Evolutionary conservation across 2,888 invertebrate species (phyloP).

Genomic region (Andrena trimmerana): DNA sequence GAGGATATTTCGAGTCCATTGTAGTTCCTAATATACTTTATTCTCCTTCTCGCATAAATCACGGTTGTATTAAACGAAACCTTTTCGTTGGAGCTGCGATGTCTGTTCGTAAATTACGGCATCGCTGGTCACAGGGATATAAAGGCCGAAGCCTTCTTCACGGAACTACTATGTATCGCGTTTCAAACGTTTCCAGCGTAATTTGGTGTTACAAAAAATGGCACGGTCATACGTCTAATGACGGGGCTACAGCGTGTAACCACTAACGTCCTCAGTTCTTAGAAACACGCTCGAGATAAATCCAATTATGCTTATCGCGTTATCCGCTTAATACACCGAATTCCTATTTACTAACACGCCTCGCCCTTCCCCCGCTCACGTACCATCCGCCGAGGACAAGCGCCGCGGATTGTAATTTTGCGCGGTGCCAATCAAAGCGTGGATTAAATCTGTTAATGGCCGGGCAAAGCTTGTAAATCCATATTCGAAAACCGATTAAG

Average conservation of each 20-base stretch:
- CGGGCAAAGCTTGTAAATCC: slow-evolving; percentile 69
- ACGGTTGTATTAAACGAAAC: background rate
- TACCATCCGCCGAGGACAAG: slow-evolving; percentile 49
- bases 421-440: slow-evolving; percentile 62
- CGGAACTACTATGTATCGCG: background rate
- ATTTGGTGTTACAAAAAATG: slow-evolving; percentile 3
- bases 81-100: slow-evolving; percentile 7
- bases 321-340: slow-evolving; percentile 50
- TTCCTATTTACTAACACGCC: slow-evolving; percentile 50
- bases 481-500: slow-evolving; percentile 69
- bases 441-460: slow-evolving; percentile 71
- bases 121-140: background rate
- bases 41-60: background rate
- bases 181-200: slow-evolving; percentile 8
- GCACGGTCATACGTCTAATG: background rate
- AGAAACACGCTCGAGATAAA: slow-evolving; percentile 46
- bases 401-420: slow-evolving; percentile 64
- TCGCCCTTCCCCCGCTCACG: background rate
- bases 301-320: slow-evolving; percentile 50
- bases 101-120: slow-evolving; percentile 7
- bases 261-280: slow-evolving; percentile 18
- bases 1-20: background rate
- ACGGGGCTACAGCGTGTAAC: background rate
- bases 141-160: background rate
- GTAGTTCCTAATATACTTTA: slow-evolving; percentile 8